Evolutionary conservation across 2,888 invertebrate genomes (phyloP), one percentile per base, ranked within the genome.

Genomic region (Camponotus fellah): DNA sequence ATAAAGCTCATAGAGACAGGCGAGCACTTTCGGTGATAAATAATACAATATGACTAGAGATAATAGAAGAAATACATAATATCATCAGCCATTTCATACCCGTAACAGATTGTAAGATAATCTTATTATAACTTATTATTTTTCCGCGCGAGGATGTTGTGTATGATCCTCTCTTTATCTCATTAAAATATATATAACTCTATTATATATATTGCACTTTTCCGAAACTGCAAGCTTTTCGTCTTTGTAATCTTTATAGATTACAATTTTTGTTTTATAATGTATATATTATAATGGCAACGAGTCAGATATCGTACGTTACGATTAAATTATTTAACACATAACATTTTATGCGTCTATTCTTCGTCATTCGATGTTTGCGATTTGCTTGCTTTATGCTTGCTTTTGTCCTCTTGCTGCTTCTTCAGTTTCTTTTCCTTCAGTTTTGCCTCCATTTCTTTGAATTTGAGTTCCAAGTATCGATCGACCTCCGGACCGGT

Each of bases 401-500:
- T 94, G 21, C 92, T 91, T 64, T 93, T 92, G 58, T 92, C 90
- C 12, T 93, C 92, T 69, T 93, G 91, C 10, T 92, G 91, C 58
- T 94, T 94, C 81, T 94, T 94, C 43, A 92, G 76, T 89, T 97
- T 97, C 89, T 96, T 96, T 92, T 97, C 96, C 83, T 96, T 96
- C 95, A 97, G 96, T 95, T 97, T 97, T 88, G 97, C 97, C 94
- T 98, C 98, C 97, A 98, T 97, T 95, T 98, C 98, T 95, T 97
- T 97, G 93, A 98, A 98, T 94, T 98, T 98, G 82, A 97, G 95
- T 14, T 97, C 97, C 74, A 98, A 95, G 93, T 98, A 98, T 95
- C 97, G 97, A 93, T 98, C 98, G 10, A 98, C 98, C 91, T 98
- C 95, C 9, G 98, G 98, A 10, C 98, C 98, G 89, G 97, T 97